These are phyloP conservation scores for Nettapus auritus DNA, from an alignment of 2,113 vertebrate genomes.

Conservation along the genomic window DNA sequence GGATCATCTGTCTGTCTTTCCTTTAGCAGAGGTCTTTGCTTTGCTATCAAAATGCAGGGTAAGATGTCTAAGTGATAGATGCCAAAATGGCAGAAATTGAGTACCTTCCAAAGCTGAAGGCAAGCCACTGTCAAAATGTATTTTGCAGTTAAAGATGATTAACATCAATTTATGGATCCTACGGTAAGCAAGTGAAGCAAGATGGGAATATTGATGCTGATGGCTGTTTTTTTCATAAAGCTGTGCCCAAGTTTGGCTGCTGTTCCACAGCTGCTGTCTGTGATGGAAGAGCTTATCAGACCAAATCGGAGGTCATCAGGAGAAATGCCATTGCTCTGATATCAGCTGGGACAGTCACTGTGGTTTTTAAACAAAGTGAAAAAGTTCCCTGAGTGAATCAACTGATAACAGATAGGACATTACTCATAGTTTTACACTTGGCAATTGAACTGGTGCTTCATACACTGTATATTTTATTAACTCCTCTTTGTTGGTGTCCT, in stretches of 20 bases:
- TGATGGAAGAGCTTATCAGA: constrained; percentile 9
- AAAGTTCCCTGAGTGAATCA: background rate
- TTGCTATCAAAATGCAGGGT: background rate
- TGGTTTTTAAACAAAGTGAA: background rate
- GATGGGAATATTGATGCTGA: background rate
- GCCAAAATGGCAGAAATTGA: background rate
- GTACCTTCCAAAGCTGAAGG: background rate
- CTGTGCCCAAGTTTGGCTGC: background rate
- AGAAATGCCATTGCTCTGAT: background rate
- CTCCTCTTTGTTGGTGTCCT: background rate
- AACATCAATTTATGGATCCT: background rate
- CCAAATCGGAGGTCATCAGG: background rate
- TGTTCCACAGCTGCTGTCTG: background rate
- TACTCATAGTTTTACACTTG: background rate
- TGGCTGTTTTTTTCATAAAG: background rate
- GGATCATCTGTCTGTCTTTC: background rate
- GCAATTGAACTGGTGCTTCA: background rate
- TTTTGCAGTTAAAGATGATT: background rate
- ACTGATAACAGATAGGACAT: constrained; percentile 8
- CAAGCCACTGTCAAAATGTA: background rate
- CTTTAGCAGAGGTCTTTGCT: background rate
- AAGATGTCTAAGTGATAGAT: background rate
- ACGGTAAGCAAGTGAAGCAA: background rate
- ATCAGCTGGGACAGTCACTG: background rate
- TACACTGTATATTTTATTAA: background rate